A percentile compares a stretch with the other conserved stretches of the same genome.
These are phyloP conservation scores for Entomobrya proxima DNA, from an alignment of 2,888 invertebrate genomes.

Conservation along the genomic window DNA sequence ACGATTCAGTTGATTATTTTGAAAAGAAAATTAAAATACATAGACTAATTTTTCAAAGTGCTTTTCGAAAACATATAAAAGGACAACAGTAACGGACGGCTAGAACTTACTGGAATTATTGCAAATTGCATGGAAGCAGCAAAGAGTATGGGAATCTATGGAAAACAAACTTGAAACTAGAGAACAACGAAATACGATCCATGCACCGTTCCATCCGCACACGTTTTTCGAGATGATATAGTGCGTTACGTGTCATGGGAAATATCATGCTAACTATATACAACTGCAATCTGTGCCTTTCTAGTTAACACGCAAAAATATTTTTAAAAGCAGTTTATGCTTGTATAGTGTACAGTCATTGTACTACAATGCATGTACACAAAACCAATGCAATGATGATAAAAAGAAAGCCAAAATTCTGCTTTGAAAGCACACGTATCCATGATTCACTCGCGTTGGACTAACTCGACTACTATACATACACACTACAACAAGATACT, in stretches of 20 bases:
- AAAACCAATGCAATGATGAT: no score
- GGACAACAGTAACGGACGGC: background rate
- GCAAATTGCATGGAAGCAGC: no score
- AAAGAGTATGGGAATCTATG: no score
- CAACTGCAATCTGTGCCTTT: slow-evolving; percentile 33
- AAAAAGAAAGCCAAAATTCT: no score
- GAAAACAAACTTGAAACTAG: slow-evolving; percentile 34
- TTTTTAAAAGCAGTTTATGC: slow-evolving; percentile 16
- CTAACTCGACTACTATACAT: no score
- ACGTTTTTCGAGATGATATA: slow-evolving; percentile 40
- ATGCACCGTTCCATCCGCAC: background rate
- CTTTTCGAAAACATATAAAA: background rate
- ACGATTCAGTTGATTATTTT: no score
- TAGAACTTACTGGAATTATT: background rate
- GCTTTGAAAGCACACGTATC: no score
- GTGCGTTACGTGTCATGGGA: slow-evolving; percentile 49
- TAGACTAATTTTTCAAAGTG: background rate
- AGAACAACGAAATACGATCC: slow-evolving; percentile 15
- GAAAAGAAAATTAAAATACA: no score
- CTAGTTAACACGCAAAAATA: background rate
- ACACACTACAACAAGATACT: no score
- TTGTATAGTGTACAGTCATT: background rate
- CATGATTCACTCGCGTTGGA: no score
- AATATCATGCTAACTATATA: no score
- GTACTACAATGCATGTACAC: no score